Evolutionary conservation across 2,888 invertebrate genomes (phyloP).

Genomic region (Lepeophtheirus nordmannii): DNA sequence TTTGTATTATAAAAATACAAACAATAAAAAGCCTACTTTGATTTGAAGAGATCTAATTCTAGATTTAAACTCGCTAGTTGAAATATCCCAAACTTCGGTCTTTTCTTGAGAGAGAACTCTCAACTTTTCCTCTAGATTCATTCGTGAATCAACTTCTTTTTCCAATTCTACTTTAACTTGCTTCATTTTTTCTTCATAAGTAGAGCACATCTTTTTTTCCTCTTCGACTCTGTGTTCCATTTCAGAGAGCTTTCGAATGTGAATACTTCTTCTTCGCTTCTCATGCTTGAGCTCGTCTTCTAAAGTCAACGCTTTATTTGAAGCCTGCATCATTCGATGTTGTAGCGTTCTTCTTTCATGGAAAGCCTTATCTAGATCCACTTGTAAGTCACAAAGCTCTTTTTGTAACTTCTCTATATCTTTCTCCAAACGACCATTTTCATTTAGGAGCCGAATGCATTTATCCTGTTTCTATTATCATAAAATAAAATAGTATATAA

Average conservation of each 20-base stretch:
- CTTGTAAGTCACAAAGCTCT: neutral
- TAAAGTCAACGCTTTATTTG: neutral
- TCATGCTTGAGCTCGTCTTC: constrained; percentile 3
- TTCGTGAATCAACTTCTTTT: neutral
- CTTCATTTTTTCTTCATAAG: constrained; percentile 12
- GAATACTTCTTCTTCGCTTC: neutral
- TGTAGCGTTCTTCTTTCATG: neutral
- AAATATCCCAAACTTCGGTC: neutral
- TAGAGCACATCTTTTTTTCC: neutral
- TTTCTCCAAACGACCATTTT: neutral
- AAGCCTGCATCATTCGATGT: neutral
- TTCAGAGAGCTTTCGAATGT: neutral
- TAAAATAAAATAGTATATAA: neutral
- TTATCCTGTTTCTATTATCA: neutral
- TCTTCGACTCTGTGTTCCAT: constrained; percentile 1
- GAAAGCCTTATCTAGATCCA: neutral
- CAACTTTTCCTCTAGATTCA: neutral
- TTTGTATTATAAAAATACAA: neutral
- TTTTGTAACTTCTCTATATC: neutral
- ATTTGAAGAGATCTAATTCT: neutral
- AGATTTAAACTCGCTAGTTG: neutral
- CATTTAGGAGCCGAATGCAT: neutral
- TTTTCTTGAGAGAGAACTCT: neutral
- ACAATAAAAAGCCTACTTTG: neutral
- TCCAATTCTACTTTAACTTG: neutral